Evolutionary conservation across 2,113 vertebrate species (phyloP).

Genomic region (Perccottus glenii): DNA sequence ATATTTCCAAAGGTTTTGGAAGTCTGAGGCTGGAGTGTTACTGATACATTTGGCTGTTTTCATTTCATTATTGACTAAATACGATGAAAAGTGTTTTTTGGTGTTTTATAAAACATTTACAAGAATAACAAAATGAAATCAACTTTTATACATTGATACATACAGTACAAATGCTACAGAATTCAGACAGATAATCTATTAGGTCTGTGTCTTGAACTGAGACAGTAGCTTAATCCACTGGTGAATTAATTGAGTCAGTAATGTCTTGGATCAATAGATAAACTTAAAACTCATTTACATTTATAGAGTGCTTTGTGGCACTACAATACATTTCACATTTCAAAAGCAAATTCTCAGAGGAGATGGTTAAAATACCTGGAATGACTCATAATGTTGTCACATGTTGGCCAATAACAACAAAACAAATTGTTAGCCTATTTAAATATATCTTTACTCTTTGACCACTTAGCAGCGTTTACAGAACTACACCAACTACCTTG

Average conservation of each 20-base stretch:
- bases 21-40: background rate
- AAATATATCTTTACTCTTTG: background rate
- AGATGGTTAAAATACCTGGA: slow-evolving; percentile 19
- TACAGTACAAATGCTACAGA: background rate
- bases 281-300: background rate
- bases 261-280: background rate
- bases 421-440: background rate
- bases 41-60: background rate
- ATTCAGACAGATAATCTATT: slow-evolving; percentile 13
- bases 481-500: no score
- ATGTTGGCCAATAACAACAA: slow-evolving; percentile 8
- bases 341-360: background rate
- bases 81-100: background rate
- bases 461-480: background rate
- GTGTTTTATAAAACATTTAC: background rate
- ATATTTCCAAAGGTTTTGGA: background rate
- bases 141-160: slow-evolving; percentile 4
- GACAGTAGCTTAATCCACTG: slow-evolving; percentile 41
- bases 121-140: background rate
- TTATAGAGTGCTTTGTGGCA: background rate
- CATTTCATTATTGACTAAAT: background rate
- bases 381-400: slow-evolving; percentile 26
- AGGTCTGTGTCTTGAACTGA: slow-evolving; percentile 14
- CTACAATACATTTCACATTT: background rate
- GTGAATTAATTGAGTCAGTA: slow-evolving; percentile 23